Conservation (phyloP, 2,113 vertebrate genomes). For the Lethenteron reissneri region DNA sequence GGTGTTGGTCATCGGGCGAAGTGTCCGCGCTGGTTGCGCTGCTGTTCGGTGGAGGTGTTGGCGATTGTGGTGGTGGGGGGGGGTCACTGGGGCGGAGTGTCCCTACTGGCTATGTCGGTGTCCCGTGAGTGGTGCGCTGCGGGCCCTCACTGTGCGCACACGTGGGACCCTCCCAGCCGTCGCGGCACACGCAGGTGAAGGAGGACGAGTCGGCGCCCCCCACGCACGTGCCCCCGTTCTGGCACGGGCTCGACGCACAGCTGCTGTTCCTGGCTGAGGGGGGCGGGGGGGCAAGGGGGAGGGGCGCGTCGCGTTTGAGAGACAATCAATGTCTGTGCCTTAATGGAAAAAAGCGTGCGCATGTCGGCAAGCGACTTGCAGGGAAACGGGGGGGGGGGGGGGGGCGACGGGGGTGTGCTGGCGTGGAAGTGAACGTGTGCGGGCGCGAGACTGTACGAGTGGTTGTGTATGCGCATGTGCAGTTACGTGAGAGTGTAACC, state of each 20-base stretch:
- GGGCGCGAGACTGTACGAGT: too few species aligned
- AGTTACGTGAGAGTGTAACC: too few species aligned
- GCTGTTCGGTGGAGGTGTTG: neutral
- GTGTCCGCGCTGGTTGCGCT: neutral
- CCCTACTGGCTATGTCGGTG: neutral
- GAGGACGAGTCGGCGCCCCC: conserved; percentile 51
- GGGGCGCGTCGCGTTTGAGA: neutral
- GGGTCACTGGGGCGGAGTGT: neutral
- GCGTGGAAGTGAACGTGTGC: too few species aligned
- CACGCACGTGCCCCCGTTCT: conserved; percentile 74
- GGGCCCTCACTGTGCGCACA: conserved; percentile 56
- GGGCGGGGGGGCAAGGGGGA: neutral
- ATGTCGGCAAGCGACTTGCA: too few species aligned
- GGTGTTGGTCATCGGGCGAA: neutral
- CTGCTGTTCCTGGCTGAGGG: conserved; percentile 54
- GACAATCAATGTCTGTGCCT: neutral
- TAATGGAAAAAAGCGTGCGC: conserved; percentile 6
- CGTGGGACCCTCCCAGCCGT: conserved; percentile 71
- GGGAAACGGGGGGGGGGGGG: too few species aligned
- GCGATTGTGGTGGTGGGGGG: neutral
- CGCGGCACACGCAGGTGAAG: conserved; percentile 79
- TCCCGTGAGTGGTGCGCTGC: neutral
- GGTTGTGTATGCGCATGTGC: too few species aligned
- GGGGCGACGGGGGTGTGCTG: too few species aligned
- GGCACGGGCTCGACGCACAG: conserved; percentile 57